These are phyloP conservation scores for Phyto melanocephala DNA, from an alignment of 2,888 invertebrate genomes.

Conservation along the genomic window DNA sequence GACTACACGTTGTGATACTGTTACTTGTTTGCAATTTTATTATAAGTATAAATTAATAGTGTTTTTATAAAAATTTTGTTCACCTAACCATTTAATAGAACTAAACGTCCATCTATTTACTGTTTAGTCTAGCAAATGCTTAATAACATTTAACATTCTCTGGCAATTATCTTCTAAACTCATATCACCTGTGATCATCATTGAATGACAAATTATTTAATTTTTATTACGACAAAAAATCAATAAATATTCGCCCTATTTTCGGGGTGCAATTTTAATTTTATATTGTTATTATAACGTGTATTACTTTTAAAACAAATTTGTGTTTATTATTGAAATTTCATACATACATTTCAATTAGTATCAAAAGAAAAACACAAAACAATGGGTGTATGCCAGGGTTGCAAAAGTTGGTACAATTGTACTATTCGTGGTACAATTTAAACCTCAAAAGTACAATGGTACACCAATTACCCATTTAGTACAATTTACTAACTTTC, in stretches of 20 bases:
- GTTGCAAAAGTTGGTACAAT: too few species aligned
- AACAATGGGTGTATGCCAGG: too few species aligned
- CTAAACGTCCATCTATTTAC: too few species aligned
- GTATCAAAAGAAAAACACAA: constrained; percentile 40
- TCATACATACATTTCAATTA: constrained; percentile 61
- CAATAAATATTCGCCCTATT: constrained; percentile 47
- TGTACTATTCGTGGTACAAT: too few species aligned
- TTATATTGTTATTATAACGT: constrained; percentile 23
- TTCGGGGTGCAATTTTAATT: constrained; percentile 31
- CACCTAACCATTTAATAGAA: too few species aligned
- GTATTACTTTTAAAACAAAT: constrained; percentile 33
- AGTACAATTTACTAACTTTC: too few species aligned
- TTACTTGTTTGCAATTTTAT: too few species aligned
- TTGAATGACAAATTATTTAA: constrained; percentile 44
- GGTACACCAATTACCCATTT: too few species aligned
- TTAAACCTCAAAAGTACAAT: too few species aligned
- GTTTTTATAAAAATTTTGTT: too few species aligned
- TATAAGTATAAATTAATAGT: too few species aligned
- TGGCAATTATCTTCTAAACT: neutral
- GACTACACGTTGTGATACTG: too few species aligned
- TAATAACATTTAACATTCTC: neutral
- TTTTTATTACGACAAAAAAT: constrained; percentile 47
- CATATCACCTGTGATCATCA: constrained; percentile 13
- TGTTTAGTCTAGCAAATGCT: neutral
- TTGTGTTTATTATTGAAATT: constrained; percentile 57